Evolutionary conservation across 2,797 vertebrate species (phyloP), one percentile per base, ranked within the genome.

Genomic region (Odontamblyopus rebecca): DNA sequence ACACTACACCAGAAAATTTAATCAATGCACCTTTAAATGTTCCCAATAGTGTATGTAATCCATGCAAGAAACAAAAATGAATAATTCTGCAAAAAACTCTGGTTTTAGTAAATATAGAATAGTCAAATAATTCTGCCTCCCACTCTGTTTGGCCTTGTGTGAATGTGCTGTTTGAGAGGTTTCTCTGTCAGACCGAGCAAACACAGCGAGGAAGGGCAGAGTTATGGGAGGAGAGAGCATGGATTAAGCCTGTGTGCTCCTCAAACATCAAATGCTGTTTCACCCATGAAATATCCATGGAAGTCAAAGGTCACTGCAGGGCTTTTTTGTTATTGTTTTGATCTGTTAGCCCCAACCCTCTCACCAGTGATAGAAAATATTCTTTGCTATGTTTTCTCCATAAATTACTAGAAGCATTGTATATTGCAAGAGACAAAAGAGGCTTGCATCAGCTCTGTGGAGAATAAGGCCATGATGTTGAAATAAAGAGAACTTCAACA

Each of bases 391-490:
- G 12, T 62, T 60, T 70, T 76, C 69, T 61, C 67, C 70, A 62
- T 64, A 53, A 75, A 76, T 70, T 64, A 68, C 64, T 27, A n/a
- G 59, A 61, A 19, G 32, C 15, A 9, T 32, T 78, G 51, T 75
- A 67, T 78, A 81, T 91, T 91, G 85, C 86, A 59, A 76, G 67
- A 85, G 76, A 83, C 80, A 81, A 81, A 85, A 61, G 16, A 18
- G 35, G 70, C 65, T 91, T 90, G 78, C 89, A 76, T 91, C 86
- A 89, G 80, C 44, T 72, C 68, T 35, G 35, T 56, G 57, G 77
- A 72, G 69, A 67, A 82, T 80, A 64, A 67, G 51, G 53, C 68
- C 13, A 9, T 74, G 68, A 77, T 67, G 66, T 73, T 68, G 82
- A 26, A 67, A 77, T 85, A 75, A 72, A 76, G 29, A 68, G 51